Evolutionary conservation across 2,888 invertebrate species (phyloP).

Genomic region (Pollenia angustigena): DNA sequence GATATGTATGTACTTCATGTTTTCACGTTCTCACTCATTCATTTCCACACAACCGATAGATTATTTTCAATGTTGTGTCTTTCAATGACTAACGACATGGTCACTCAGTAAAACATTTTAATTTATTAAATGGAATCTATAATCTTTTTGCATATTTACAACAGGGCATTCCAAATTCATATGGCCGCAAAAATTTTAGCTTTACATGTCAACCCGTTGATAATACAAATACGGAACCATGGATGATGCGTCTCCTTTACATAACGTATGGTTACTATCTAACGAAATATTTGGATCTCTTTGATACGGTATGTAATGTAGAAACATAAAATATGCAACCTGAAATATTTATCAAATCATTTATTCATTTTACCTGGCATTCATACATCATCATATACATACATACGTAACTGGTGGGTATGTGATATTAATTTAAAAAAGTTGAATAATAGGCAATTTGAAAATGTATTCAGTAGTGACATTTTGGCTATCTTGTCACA

Average conservation of each 20-base stretch:
- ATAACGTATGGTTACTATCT: slow-evolving; percentile 87
- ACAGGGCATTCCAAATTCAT: slow-evolving; percentile 77
- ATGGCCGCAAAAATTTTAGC: slow-evolving; percentile 79
- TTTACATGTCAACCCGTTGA: slow-evolving; percentile 80
- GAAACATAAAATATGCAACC: background rate
- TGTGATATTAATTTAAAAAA: background rate
- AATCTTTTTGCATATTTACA: slow-evolving; percentile 32
- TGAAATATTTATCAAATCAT: background rate
- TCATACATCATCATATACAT: background rate
- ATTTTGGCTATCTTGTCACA: too few relatives aligned
- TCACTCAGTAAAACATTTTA: slow-evolving; percentile 40
- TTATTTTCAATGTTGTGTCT: too few relatives aligned
- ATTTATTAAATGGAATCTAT: slow-evolving; percentile 63
- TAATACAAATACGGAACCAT: slow-evolving; percentile 77
- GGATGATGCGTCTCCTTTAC: slow-evolving; percentile 84
- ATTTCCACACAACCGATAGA: too few relatives aligned
- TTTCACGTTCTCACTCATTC: too few relatives aligned
- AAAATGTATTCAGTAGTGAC: background rate
- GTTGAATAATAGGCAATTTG: background rate
- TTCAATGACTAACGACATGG: background rate
- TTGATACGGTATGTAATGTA: slow-evolving; percentile 87
- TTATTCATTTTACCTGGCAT: background rate
- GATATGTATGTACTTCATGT: too few relatives aligned
- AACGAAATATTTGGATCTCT: slow-evolving; percentile 88
- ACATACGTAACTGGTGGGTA: background rate